Evolutionary conservation across 2,888 invertebrate genomes (phyloP).

Genomic region (Exocentrus adspersus): DNA sequence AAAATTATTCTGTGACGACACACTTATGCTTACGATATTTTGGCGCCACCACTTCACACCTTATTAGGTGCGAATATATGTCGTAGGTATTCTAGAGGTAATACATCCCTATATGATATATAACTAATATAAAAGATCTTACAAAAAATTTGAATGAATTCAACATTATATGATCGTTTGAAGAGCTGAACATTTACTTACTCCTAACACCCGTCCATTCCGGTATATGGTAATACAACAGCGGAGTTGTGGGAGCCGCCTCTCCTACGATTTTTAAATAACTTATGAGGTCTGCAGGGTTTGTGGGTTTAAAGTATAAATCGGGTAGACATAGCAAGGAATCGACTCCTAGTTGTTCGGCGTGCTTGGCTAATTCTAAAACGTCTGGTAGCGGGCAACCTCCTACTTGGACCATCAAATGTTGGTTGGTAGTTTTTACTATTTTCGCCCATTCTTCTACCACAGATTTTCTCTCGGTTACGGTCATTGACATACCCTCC

Average conservation of each 20-base stretch:
- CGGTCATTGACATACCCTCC: conserved; percentile 76
- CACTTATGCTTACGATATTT: too few relatives aligned
- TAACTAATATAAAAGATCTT: too few relatives aligned
- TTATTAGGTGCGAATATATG: too few relatives aligned
- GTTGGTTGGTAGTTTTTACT: conserved; percentile 67
- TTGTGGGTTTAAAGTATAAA: conserved; percentile 77
- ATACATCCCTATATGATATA: too few relatives aligned
- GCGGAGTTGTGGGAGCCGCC: conserved; percentile 69
- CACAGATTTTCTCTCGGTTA: conserved; percentile 73
- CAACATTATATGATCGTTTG: too few relatives aligned
- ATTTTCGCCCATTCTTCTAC: conserved; percentile 73
- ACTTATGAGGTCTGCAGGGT: conserved; percentile 69
- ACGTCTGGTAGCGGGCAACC: conserved; percentile 76
- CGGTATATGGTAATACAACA: conserved; percentile 88
- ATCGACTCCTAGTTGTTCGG: conserved; percentile 71
- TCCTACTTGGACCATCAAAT: conserved; percentile 79
- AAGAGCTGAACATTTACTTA: conserved; percentile 70
- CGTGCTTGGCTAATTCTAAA: conserved; percentile 75
- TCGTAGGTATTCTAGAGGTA: too few relatives aligned
- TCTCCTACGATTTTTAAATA: conserved; percentile 71
- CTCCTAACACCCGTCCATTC: conserved; percentile 75
- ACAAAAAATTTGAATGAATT: too few relatives aligned
- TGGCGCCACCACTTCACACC: too few relatives aligned
- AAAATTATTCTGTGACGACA: too few relatives aligned
- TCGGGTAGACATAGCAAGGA: conserved; percentile 81